These are phyloP conservation scores for Campoplex capitator DNA, from an alignment of 2,888 invertebrate species.

Conservation along the genomic window DNA sequence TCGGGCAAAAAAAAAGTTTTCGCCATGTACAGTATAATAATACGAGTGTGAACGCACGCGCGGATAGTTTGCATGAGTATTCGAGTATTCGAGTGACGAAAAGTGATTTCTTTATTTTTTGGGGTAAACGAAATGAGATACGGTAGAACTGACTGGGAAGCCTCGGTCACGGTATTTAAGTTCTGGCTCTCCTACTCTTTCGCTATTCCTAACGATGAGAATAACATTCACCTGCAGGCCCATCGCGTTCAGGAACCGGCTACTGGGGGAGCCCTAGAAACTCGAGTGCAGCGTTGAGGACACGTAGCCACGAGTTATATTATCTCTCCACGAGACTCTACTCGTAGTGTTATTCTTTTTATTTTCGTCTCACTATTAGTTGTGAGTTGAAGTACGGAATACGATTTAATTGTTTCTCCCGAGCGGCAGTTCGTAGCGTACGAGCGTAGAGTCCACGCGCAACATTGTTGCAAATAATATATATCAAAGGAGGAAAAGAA, in stretches of 20 bases:
- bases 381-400: constrained; percentile 4
- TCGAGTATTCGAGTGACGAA: neutral
- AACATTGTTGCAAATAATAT: neutral
- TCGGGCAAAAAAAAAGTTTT: no score
- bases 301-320: constrained; percentile 50
- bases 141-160: constrained; percentile 65
- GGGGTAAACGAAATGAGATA: constrained; percentile 43
- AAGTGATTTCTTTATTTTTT: neutral
- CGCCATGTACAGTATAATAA: no score
- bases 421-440: constrained; percentile 36
- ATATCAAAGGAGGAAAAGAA: neutral
- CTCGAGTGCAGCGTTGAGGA: constrained; percentile 51
- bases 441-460: constrained; percentile 13
- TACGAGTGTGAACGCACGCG: no score
- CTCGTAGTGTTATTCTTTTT: neutral
- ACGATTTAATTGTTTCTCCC: neutral
- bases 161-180: constrained; percentile 76
- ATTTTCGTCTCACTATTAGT: constrained; percentile 19
- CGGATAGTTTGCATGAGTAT: neutral
- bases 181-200: constrained; percentile 62
- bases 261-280: constrained; percentile 45
- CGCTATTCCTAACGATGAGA: constrained; percentile 62
- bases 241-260: constrained; percentile 48
- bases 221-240: constrained; percentile 62
- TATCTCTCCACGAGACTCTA: constrained; percentile 29